Conservation (phyloP, 2,888 invertebrate species). For the Acrobasis suavella region DNA sequence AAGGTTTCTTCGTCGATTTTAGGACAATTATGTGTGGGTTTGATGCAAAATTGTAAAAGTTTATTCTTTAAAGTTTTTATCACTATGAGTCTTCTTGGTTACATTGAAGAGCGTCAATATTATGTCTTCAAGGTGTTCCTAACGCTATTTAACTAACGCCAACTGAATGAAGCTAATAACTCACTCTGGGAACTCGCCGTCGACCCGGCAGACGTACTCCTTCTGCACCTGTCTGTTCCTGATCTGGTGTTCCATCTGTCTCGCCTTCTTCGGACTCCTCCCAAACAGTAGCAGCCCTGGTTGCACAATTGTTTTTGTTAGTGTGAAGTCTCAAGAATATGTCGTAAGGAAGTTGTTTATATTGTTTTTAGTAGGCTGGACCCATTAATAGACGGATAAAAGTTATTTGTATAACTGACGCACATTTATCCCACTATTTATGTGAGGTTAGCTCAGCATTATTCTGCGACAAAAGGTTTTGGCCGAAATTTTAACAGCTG, state of each 20-base stretch:
- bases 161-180: background rate
- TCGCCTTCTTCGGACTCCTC: conserved; percentile 95
- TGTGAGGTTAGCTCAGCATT: too few relatives aligned
- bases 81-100: too few relatives aligned
- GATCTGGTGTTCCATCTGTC: conserved; percentile 97
- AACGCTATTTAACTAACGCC: background rate
- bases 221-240: conserved; percentile 95
- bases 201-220: conserved; percentile 97
- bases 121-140: background rate
- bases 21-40: too few relatives aligned
- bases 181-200: conserved; percentile 96
- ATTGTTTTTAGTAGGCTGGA: too few relatives aligned
- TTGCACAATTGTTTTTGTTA: conserved; percentile 19
- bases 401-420: too few relatives aligned
- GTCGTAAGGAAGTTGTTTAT: too few relatives aligned
- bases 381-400: too few relatives aligned
- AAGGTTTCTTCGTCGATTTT: too few relatives aligned
- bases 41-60: background rate
- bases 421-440: too few relatives aligned
- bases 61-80: background rate
- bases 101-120: too few relatives aligned
- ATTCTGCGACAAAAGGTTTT: too few relatives aligned
- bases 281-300: conserved; percentile 94
- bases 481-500: too few relatives aligned
- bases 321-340: background rate